Evolutionary conservation across 2,113 vertebrate genomes (phyloP).

Genomic region (Amphiprion ocellaris): DNA sequence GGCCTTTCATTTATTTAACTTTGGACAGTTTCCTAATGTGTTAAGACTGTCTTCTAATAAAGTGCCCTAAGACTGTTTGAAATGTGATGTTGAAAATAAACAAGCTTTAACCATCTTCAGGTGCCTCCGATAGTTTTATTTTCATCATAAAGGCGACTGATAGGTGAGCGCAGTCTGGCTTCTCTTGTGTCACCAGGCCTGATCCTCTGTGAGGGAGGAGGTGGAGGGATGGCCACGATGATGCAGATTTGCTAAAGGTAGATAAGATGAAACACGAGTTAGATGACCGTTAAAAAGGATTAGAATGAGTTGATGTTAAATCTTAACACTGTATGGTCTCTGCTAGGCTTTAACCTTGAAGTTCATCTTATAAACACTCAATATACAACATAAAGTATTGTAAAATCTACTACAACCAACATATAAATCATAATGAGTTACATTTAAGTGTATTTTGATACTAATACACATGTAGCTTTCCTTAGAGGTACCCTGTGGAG

Average conservation of each 20-base stretch:
- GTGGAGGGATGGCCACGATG: constrained; percentile 59
- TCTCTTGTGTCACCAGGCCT: constrained; percentile 14
- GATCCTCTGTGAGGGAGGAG: constrained; percentile 41
- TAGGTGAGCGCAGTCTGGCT: background rate
- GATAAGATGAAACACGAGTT: background rate
- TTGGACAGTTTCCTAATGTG: constrained; percentile 32
- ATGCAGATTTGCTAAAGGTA: constrained; percentile 70
- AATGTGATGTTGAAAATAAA: constrained; percentile 53
- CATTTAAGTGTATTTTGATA: background rate
- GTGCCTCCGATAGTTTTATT: constrained; percentile 33
- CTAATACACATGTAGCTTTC: too few species aligned
- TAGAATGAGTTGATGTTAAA: background rate
- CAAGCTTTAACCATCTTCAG: constrained; percentile 6
- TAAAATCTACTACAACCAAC: background rate
- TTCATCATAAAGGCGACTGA: background rate
- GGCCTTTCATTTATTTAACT: constrained; percentile 37
- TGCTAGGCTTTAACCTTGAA: too few species aligned
- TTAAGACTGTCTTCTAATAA: constrained; percentile 30
- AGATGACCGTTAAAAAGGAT: constrained; percentile 10
- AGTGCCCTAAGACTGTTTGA: constrained; percentile 32
- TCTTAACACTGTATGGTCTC: background rate
- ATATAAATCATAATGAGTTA: background rate
- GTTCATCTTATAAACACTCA: too few species aligned
- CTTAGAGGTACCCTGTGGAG: too few species aligned
- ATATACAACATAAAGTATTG: background rate